Conservation (phyloP, 2,888 invertebrate genomes). For the Lithophane ornitopus region DNA sequence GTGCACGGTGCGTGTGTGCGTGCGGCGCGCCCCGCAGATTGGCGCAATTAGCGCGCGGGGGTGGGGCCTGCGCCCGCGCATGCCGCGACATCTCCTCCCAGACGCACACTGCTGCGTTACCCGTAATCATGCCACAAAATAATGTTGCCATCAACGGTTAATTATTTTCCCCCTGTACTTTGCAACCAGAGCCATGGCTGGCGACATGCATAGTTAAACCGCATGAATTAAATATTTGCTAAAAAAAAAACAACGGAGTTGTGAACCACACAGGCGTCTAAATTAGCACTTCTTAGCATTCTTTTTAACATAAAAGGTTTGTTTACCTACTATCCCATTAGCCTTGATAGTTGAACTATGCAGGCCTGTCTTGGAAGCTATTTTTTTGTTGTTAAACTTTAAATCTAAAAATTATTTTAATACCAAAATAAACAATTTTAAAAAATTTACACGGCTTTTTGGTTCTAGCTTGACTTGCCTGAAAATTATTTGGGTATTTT, state of each 20-base stretch:
- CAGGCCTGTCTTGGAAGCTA: slow-evolving; percentile 15
- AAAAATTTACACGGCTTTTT: neutral
- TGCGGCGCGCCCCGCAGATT: slow-evolving; percentile 84
- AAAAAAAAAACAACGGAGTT: slow-evolving; percentile 68
- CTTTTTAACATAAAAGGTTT: slow-evolving; percentile 55
- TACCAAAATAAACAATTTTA: slow-evolving; percentile 2
- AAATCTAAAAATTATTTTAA: slow-evolving; percentile 7
- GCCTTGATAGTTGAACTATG: slow-evolving; percentile 32
- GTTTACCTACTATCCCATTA: slow-evolving; percentile 52
- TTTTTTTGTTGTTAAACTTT: slow-evolving; percentile 1
- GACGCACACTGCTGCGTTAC: slow-evolving; percentile 70
- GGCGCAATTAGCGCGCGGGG: slow-evolving; percentile 88
- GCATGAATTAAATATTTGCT: slow-evolving; percentile 73
- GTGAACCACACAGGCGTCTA: slow-evolving; percentile 54
- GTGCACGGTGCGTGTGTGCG: slow-evolving; percentile 79
- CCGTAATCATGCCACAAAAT: slow-evolving; percentile 74
- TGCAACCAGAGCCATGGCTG: slow-evolving; percentile 67
- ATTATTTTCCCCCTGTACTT: slow-evolving; percentile 78
- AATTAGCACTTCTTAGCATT: slow-evolving; percentile 65
- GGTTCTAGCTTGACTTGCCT: neutral
- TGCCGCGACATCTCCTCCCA: slow-evolving; percentile 87
- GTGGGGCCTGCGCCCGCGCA: slow-evolving; percentile 87
- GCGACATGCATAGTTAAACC: slow-evolving; percentile 74
- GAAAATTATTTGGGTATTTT: slow-evolving; percentile 1
- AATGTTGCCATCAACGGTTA: slow-evolving; percentile 82